These are phyloP conservation scores for Drosophila atroscutellata DNA, from an alignment of 2,888 invertebrate species.

Conservation along the genomic window DNA sequence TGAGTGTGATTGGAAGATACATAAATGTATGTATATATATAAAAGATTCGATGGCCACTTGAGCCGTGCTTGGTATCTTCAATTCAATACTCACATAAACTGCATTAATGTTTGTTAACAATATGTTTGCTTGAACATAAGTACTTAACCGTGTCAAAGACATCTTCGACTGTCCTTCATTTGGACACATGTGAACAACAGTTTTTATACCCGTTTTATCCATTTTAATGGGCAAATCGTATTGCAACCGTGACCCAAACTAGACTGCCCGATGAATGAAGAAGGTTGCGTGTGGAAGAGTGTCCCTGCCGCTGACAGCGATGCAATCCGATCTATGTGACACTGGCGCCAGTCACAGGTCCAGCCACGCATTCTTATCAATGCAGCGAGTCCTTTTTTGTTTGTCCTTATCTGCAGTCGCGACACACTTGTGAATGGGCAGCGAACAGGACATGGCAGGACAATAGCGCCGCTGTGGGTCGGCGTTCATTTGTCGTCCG, in stretches of 20 bases:
- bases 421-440: slow-evolving; percentile 75
- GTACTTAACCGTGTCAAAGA: slow-evolving; percentile 3
- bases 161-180: not conserved
- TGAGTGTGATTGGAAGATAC: not conserved
- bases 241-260: slow-evolving; percentile 16
- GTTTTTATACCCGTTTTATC: slow-evolving; percentile 16
- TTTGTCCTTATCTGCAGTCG: slow-evolving; percentile 59
- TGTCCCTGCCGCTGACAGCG: slow-evolving; percentile 17
- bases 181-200: slow-evolving; percentile 9
- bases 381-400: slow-evolving; percentile 46
- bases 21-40: not conserved
- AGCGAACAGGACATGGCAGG: slow-evolving; percentile 28
- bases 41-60: not conserved
- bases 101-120: not conserved
- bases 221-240: slow-evolving; percentile 15
- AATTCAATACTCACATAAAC: not conserved
- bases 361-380: slow-evolving; percentile 41
- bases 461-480: slow-evolving; percentile 74
- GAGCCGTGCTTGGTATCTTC: not conserved
- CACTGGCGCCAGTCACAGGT: slow-evolving; percentile 66
- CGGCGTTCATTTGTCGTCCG: slow-evolving; percentile 26
- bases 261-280: slow-evolving; percentile 52
- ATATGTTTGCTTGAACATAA: not conserved
- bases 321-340: slow-evolving; percentile 22
- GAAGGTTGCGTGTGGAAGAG: slow-evolving; percentile 35